Conservation (phyloP, 2,888 invertebrate genomes). For the Therioaphis trifolii region DNA sequence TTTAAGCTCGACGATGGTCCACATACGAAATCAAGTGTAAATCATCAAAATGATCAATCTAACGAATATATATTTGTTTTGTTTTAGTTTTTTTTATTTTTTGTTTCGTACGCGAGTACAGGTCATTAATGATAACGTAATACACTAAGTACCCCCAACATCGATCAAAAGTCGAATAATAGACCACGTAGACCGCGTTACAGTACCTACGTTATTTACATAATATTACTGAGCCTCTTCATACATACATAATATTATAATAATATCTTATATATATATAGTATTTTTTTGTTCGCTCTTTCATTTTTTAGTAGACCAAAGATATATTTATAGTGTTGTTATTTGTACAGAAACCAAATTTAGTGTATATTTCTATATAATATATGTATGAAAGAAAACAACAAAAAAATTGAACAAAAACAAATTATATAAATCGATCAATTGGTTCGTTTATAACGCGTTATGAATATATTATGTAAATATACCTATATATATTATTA, state of each 20-base stretch:
- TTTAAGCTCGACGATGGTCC: no score
- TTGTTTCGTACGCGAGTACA: not conserved
- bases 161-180: no score
- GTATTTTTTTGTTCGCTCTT: not conserved
- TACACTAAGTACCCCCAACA: not conserved
- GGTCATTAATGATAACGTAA: no score
- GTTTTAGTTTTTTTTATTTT: conserved; percentile 19
- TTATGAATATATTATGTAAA: not conserved
- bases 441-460: not conserved
- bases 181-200: no score
- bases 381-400: conserved; percentile 2
- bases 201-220: no score
- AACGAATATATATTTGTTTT: conserved; percentile 16
- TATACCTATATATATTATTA: not conserved
- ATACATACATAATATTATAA: no score
- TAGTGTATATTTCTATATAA: not conserved
- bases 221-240: no score
- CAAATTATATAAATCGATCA: conserved; percentile 4
- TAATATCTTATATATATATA: no score
- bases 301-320: conserved; percentile 48
- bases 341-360: conserved; percentile 37
- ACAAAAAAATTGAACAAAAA: not conserved
- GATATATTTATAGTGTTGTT: conserved; percentile 58
- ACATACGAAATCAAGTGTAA: not conserved
- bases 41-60: conserved; percentile 53